A percentile compares a stretch with the other conserved stretches of the same genome.
Conservation (phyloP, 2,113 vertebrate genomes). For the Urocynchramus pylzowi region DNA sequence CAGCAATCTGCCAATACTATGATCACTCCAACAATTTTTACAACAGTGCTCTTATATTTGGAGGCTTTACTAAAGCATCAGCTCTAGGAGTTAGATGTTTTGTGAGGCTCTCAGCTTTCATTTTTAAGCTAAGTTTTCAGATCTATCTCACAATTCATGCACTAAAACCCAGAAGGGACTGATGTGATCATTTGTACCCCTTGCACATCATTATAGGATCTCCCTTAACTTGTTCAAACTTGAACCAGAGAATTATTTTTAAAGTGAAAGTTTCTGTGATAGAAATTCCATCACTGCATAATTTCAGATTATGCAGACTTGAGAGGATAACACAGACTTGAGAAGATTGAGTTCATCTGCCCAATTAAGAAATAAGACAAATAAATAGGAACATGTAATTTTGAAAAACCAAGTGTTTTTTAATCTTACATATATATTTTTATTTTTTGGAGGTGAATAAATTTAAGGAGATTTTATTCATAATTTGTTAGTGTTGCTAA, state of each 20-base stretch:
- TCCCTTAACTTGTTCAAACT: not conserved
- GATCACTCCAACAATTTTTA: not conserved
- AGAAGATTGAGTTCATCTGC: not conserved
- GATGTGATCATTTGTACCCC: not conserved
- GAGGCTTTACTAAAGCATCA: not conserved
- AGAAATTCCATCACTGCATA: not conserved
- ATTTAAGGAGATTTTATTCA: not conserved
- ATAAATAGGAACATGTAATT: not conserved
- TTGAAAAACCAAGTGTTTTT: fast-evolving
- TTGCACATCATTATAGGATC: not conserved
- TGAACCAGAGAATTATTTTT: not conserved
- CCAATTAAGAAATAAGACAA: not conserved
- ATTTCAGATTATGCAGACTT: not conserved
- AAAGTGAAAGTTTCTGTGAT: not conserved
- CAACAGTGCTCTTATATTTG: not conserved
- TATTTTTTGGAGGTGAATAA: not conserved
- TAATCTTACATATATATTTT: not conserved
- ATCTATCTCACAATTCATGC: not conserved
- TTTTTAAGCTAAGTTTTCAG: not conserved
- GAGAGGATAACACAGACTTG: not conserved
- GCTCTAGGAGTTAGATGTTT: not conserved
- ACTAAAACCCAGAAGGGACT: not conserved
- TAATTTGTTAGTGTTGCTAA: not conserved
- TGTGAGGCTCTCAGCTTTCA: not conserved
- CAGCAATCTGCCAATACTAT: not conserved